These are phyloP conservation scores for Standfussiana lucernea DNA, from an alignment of 2,888 invertebrate genomes.

Conservation along the genomic window DNA sequence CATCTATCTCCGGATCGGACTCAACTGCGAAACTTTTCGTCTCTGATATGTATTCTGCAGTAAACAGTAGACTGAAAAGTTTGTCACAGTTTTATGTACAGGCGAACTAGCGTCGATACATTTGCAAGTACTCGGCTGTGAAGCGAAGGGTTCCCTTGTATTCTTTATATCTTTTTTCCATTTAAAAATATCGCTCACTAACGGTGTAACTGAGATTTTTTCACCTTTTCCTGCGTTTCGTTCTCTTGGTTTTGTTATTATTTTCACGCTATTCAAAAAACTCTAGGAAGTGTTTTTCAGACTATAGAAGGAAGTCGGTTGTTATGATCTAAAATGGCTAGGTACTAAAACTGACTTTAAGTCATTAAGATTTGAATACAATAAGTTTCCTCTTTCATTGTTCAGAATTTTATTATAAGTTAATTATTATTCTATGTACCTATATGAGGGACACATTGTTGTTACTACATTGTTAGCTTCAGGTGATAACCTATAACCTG, in stretches of 20 bases:
- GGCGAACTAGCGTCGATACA: conserved; percentile 69
- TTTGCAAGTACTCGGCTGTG: conserved; percentile 59
- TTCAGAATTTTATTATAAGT: not conserved
- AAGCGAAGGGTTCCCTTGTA: conserved; percentile 44
- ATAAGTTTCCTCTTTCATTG: not conserved
- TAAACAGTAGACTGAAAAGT: conserved; percentile 75
- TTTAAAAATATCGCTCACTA: conserved; percentile 52
- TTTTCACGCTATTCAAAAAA: conserved; percentile 31
- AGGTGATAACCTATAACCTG: not conserved
- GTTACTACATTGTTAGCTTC: not conserved
- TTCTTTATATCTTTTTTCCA: conserved; percentile 45
- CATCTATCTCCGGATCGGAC: conserved; percentile 85
- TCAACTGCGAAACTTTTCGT: conserved; percentile 80
- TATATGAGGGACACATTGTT: not conserved
- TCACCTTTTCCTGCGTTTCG: conserved; percentile 39
- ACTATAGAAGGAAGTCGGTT: not conserved
- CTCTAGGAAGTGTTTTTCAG: conserved; percentile 16
- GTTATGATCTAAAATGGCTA: not conserved
- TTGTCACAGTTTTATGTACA: conserved; percentile 73
- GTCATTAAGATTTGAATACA: not conserved
- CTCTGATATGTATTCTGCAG: conserved; percentile 75
- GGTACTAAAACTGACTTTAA: not conserved
- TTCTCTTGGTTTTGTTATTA: conserved; percentile 42
- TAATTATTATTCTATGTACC: not conserved
- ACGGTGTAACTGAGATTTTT: conserved; percentile 48